These are phyloP conservation scores for Drosophila persimilis DNA, from an alignment of 1,140 invertebrate genomes.

Conservation along the genomic window DNA sequence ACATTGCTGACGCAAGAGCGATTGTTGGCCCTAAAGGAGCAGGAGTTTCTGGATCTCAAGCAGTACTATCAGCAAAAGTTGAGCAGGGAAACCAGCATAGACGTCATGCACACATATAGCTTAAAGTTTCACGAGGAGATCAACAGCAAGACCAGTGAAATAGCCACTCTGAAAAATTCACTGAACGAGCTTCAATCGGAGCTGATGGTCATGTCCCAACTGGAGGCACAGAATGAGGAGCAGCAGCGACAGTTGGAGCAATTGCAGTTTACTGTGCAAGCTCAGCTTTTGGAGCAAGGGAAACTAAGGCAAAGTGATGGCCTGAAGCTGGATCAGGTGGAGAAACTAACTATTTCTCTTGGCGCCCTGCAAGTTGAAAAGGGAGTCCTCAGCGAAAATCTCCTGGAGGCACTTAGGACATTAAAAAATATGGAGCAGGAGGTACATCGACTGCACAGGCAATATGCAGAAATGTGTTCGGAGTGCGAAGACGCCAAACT, in stretches of 20 bases:
- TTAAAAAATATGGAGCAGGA: constrained; percentile 48
- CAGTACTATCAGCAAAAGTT: constrained; percentile 69
- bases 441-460: constrained; percentile 30
- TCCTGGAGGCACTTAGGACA: constrained; percentile 23
- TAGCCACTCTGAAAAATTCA: constrained; percentile 56
- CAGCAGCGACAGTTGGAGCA: constrained; percentile 69
- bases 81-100: constrained; percentile 53
- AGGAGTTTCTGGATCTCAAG: constrained; percentile 65
- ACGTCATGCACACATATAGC: constrained; percentile 67
- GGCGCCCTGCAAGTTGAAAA: constrained; percentile 41
- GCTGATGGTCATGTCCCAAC: constrained; percentile 54
- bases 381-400: constrained; percentile 10
- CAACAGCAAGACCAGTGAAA: constrained; percentile 68
- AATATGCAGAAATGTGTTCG: constrained; percentile 47
- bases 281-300: constrained; percentile 53
- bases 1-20: constrained; percentile 61
- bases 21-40: constrained; percentile 59
- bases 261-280: constrained; percentile 56
- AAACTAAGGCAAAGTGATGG: constrained; percentile 39
- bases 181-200: constrained; percentile 59
- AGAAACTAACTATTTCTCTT: constrained; percentile 39
- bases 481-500: constrained; percentile 49
- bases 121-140: constrained; percentile 68
- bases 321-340: constrained; percentile 56
- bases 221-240: constrained; percentile 64